Evolutionary conservation across 92 coral and sea anemone species (phyloP).

Genomic region (Bergia puertoricense): DNA sequence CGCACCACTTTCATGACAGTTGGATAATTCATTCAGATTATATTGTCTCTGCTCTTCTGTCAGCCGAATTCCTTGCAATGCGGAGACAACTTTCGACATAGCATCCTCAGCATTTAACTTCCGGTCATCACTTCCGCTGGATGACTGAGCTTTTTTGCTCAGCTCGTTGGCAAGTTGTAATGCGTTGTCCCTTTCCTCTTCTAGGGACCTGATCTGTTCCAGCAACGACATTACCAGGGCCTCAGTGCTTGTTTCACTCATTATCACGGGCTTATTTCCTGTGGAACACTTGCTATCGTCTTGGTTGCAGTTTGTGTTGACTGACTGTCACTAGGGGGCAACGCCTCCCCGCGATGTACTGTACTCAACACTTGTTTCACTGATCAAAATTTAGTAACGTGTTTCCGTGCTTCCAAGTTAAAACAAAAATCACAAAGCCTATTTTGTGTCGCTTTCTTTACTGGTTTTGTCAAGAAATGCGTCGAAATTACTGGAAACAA

Average conservation of each 20-base stretch:
- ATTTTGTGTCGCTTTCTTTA: neutral
- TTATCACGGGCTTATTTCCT: conserved; percentile 12
- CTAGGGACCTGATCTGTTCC: conserved; percentile 79
- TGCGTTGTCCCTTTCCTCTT: conserved; percentile 81
- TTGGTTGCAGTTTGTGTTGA: neutral
- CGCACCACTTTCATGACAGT: conserved; percentile 39
- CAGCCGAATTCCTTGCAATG: conserved; percentile 78
- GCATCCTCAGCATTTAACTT: conserved; percentile 48
- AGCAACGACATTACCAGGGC: conserved; percentile 76
- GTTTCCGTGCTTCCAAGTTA: neutral
- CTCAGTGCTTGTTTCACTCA: conserved; percentile 76
- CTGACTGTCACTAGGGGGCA: neutral
- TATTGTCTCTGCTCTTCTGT: conserved; percentile 87
- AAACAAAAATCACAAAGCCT: neutral
- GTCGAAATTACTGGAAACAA: neutral
- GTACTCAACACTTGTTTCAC: neutral
- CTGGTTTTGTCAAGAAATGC: neutral
- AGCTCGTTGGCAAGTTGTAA: conserved; percentile 65
- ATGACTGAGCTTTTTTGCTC: conserved; percentile 17
- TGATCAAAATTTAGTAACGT: neutral
- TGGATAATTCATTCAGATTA: conserved; percentile 65
- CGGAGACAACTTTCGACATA: conserved; percentile 56
- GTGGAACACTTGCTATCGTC: neutral
- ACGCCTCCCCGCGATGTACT: conserved; percentile 15
- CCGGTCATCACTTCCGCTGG: conserved; percentile 1